phyloP scores from a whole-genome alignment of 1,140 invertebrate species.

The Latrodectus geometricus region DNA sequence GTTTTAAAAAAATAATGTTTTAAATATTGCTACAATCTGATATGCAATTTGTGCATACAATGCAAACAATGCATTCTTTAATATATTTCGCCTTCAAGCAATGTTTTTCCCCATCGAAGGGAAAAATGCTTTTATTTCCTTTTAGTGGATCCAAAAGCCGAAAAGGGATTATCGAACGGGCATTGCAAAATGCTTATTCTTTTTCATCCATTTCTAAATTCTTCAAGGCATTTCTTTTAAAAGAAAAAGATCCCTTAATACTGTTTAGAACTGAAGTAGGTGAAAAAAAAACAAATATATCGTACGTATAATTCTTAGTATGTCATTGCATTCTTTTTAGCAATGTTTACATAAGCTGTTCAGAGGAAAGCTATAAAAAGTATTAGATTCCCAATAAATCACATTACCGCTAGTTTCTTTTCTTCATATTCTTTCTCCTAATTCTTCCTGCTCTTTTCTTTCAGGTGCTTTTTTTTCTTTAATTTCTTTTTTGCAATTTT shows the following conservation, averaged over 20 bases:
- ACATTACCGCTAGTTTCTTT: constrained; percentile 44
- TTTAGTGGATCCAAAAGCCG: neutral
- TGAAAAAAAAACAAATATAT: constrained; percentile 21
- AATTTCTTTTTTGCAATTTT: constrained; percentile 5
- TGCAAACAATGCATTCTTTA: neutral
- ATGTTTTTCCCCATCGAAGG: neutral
- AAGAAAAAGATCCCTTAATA: constrained; percentile 45
- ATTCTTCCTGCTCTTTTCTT: neutral
- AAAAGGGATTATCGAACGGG: constrained; percentile 20
- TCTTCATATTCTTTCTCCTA: constrained; percentile 1
- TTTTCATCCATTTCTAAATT: constrained; percentile 38
- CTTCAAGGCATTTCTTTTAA: constrained; percentile 34
- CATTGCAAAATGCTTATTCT: constrained; percentile 24
- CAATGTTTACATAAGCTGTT: constrained; percentile 57
- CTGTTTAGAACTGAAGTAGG: constrained; percentile 19
- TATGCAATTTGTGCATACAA: neutral
- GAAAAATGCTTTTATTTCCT: neutral
- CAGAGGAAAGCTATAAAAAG: constrained; percentile 57
- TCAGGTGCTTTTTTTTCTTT: constrained; percentile 9
- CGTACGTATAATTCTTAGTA: constrained; percentile 52
- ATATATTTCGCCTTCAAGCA: neutral
- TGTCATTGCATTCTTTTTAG: constrained; percentile 56
- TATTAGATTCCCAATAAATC: constrained; percentile 60
- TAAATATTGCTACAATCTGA: no score
- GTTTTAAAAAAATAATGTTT: no score